Conservation (phyloP, 2,113 vertebrate genomes). For the Melanerpes formicivorus region DNA sequence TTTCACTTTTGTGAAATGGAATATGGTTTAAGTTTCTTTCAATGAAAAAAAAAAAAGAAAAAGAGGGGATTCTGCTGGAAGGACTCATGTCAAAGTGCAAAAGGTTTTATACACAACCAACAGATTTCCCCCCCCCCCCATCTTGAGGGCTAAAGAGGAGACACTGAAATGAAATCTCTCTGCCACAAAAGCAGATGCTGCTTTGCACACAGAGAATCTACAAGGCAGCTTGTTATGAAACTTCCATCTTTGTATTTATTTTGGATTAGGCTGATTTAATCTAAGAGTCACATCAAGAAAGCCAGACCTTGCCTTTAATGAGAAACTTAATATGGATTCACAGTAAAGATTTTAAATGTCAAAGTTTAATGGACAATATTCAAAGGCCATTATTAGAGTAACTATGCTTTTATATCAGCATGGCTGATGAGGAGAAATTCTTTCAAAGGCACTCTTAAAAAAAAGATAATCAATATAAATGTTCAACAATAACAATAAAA, state of each 20-base stretch:
- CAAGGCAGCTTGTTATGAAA: constrained; percentile 51
- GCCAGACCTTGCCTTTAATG: constrained; percentile 41
- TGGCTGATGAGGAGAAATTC: neutral
- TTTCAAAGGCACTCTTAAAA: constrained; percentile 30
- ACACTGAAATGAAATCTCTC: constrained; percentile 50
- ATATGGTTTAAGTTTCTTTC: constrained; percentile 82
- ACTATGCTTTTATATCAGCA: constrained; percentile 42
- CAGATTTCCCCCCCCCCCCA: neutral
- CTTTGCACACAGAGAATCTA: constrained; percentile 26
- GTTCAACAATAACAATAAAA: neutral
- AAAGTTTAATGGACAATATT: constrained; percentile 62
- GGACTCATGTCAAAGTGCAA: constrained; percentile 80
- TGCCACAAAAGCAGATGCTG: constrained; percentile 43
- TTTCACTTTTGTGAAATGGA: constrained; percentile 80
- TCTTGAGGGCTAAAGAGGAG: constrained; percentile 44
- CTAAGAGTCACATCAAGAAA: constrained; percentile 65
- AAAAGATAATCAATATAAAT: constrained; percentile 31
- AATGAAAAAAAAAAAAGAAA: constrained; percentile 54
- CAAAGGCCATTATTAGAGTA: constrained; percentile 45
- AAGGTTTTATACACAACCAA: constrained; percentile 77
- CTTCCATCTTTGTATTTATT: constrained; percentile 63
- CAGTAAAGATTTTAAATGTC: constrained; percentile 61
- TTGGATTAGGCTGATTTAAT: constrained; percentile 72
- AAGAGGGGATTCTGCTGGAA: constrained; percentile 67
- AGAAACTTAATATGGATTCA: constrained; percentile 73